Evolutionary conservation across 2,888 invertebrate genomes (phyloP).

Genomic region (Nysson spinosus): DNA sequence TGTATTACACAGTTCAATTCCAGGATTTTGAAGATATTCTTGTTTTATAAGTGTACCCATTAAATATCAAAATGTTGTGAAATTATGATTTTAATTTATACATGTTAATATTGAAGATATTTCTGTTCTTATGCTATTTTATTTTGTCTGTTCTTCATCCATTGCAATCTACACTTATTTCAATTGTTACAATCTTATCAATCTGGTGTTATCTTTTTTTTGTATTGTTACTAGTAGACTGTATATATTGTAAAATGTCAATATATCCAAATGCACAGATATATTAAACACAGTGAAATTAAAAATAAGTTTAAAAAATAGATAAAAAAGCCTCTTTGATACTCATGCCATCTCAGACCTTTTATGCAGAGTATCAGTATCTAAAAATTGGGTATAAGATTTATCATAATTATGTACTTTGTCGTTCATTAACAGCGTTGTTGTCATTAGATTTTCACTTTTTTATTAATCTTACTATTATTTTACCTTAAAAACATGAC

Average conservation of each 20-base stretch:
- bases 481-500: too few relatives aligned
- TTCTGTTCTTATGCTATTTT: neutral
- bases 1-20: too few relatives aligned
- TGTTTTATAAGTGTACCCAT: neutral
- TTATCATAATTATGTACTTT: too few relatives aligned
- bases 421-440: too few relatives aligned
- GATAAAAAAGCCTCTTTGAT: slow-evolving; percentile 1
- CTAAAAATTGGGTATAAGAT: too few relatives aligned
- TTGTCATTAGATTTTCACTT: too few relatives aligned
- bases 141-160: neutral
- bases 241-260: slow-evolving; percentile 13
- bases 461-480: too few relatives aligned
- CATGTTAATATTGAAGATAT: neutral
- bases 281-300: slow-evolving; percentile 10
- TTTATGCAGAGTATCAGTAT: too few relatives aligned
- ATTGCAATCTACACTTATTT: slow-evolving; percentile 1
- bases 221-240: slow-evolving; percentile 7
- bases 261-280: slow-evolving; percentile 2
- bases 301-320: neutral
- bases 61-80: slow-evolving; percentile 6
- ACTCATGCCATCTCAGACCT: too few relatives aligned
- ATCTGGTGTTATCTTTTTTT: neutral
- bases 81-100: slow-evolving; percentile 1
- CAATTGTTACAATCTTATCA: slow-evolving; percentile 4
- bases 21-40: too few relatives aligned